Base-by-base conservation (phyloP, 1,140 invertebrate species). In the Eriosoma lanigerum region DNA sequence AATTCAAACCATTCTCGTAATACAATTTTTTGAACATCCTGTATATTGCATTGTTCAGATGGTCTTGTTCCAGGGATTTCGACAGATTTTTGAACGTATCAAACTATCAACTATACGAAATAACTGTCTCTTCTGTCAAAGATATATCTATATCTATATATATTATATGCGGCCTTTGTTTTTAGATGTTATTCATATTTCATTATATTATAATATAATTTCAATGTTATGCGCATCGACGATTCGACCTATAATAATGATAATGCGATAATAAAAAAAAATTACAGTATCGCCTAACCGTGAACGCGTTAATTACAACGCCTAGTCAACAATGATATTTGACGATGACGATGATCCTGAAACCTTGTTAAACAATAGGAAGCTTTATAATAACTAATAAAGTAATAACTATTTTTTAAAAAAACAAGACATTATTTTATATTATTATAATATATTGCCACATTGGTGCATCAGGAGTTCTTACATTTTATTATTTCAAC, bases 171-270 rank as follows among this genome's bases (percentile, higher is more conserved):
- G 24, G 44, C 66, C 46, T 50, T 70, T 70, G 66, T 66, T 46
- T 66, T 26, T 46, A 21, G 62, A n/a, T 48, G 66, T 70, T 70
- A 24, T 70, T 70, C 66, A 70, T 70, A n/a, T n/a, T n/a, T n/a
- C n/a, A n/a, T n/a, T n/a, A n/a, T n/a, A n/a, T n/a, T n/a, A 4
- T 38, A 38, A 4, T 54, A 54, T 68, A 70, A 46, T 70, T n/a
- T 70, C 66, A 70, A 70, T 70, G 66, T 48, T 70, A 70, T 19
- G 24, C 13, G 19, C n/a, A 54, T 15, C 46, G 4, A 54, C 1
- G n/a, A 6, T 6, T 50, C 46, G 44, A 70, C 66, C 21, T 70
- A 50, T 50, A 50, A 48, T 70, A 10, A 29, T 50, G 26, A 70
- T 70, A 50, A 26, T n/a, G n/a, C n/a, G n/a, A n/a, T n/a, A n/a